phyloP scores from a whole-genome alignment of 2,113 vertebrate species.

The Phaetusa simplex region DNA sequence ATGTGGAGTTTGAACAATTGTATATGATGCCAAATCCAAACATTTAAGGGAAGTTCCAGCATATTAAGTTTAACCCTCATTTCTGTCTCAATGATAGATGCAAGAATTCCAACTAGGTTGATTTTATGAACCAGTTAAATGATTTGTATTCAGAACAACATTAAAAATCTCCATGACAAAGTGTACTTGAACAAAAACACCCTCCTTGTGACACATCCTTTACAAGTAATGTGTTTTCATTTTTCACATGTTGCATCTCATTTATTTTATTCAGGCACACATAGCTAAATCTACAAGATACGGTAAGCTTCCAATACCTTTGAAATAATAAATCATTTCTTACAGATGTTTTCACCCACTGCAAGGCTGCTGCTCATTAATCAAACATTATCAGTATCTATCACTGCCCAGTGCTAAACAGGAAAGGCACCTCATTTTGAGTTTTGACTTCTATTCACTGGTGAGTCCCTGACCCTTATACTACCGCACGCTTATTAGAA shows the following conservation, averaged over 20 bases:
- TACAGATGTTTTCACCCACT: slow-evolving; percentile 79
- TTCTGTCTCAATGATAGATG: slow-evolving; percentile 81
- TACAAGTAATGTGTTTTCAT: slow-evolving; percentile 82
- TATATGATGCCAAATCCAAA: slow-evolving; percentile 62
- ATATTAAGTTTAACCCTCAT: slow-evolving; percentile 82
- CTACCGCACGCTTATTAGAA: slow-evolving; percentile 49
- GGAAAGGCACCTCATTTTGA: slow-evolving; percentile 74
- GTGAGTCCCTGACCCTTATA: slow-evolving; percentile 73
- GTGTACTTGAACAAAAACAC: slow-evolving; percentile 81
- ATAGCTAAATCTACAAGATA: slow-evolving; percentile 80
- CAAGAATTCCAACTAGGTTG: slow-evolving; percentile 77
- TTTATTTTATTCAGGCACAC: slow-evolving; percentile 83
- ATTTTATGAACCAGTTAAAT: slow-evolving; percentile 80
- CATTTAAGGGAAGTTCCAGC: slow-evolving; percentile 74
- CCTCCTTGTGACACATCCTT: slow-evolving; percentile 78
- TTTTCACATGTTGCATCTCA: slow-evolving; percentile 87
- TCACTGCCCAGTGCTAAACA: slow-evolving; percentile 72
- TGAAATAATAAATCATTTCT: slow-evolving; percentile 88
- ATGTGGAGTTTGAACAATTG: slow-evolving; percentile 40
- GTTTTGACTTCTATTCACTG: slow-evolving; percentile 77
- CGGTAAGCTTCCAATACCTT: slow-evolving; percentile 73
- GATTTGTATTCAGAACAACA: slow-evolving; percentile 82
- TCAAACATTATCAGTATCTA: slow-evolving; percentile 85
- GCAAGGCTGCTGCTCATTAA: slow-evolving; percentile 82
- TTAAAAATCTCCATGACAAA: slow-evolving; percentile 81